phyloP scores from a whole-genome alignment of 2,797 vertebrate genomes.

The Miichthys miiuy region DNA sequence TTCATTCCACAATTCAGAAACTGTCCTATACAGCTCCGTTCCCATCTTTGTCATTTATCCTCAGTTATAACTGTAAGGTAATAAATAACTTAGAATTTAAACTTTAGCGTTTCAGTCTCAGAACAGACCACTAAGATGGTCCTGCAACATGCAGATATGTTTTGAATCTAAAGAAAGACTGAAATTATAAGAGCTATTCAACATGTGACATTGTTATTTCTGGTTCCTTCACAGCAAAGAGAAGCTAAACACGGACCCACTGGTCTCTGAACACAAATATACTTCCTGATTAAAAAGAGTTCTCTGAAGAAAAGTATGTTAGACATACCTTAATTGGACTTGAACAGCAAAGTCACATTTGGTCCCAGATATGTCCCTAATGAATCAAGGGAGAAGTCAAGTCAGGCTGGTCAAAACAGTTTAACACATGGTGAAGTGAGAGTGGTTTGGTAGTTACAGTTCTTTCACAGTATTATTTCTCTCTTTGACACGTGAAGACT shows the following conservation, averaged over 20 bases:
- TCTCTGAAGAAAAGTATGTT: conserved; percentile 1
- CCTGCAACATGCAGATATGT: neutral
- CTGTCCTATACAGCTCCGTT: neutral
- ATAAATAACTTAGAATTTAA: neutral
- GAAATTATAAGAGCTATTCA: neutral
- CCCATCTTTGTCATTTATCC: neutral
- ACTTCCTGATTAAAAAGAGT: conserved; percentile 5
- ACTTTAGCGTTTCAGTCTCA: neutral
- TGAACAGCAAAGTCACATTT: conserved; percentile 99
- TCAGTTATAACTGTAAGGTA: neutral
- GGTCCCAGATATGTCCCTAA: conserved; percentile 99
- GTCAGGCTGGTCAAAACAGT: conserved; percentile 6
- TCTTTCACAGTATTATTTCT: conserved; percentile 20
- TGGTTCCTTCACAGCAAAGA: conserved; percentile 17
- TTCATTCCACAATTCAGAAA: conserved; percentile 1
- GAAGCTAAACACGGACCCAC: conserved; percentile 6
- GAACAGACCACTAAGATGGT: neutral
- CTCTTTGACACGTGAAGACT: conserved; percentile 12
- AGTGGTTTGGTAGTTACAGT: neutral
- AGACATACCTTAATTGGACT: conserved; percentile 95
- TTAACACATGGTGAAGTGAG: neutral
- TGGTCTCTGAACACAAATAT: neutral
- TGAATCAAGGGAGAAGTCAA: conserved; percentile 38
- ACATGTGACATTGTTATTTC: conserved; percentile 11
- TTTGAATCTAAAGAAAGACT: neutral